Evolutionary conservation across 1,140 invertebrate species (phyloP).

Genomic region (Phymastichus coffea): DNA sequence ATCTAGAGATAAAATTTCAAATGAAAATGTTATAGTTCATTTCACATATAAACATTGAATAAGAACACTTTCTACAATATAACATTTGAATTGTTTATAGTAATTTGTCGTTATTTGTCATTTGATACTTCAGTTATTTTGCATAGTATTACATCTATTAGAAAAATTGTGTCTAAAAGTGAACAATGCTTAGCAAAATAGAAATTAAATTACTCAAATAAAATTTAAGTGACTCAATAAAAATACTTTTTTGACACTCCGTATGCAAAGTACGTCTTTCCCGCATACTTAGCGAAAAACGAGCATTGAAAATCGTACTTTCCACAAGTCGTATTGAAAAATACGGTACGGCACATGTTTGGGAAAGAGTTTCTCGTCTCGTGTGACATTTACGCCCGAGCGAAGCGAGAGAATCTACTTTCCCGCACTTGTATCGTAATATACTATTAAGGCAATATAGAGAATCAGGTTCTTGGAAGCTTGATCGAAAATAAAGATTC

Average conservation of each 20-base stretch:
- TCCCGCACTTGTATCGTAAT: no score
- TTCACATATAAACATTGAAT: no score
- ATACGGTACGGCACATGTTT: no score
- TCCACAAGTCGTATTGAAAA: no score
- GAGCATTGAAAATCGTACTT: no score
- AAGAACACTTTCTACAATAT: background rate
- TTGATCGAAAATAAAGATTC: background rate
- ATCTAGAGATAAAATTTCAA: conserved; percentile 11
- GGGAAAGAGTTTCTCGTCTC: no score
- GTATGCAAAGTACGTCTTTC: no score
- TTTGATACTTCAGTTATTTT: background rate
- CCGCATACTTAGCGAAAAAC: no score
- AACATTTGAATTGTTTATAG: background rate
- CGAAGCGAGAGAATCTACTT: no score
- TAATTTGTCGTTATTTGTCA: conserved; percentile 12
- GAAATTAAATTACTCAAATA: background rate
- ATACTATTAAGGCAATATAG: background rate
- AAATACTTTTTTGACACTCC: background rate
- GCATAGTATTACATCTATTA: conserved; percentile 2
- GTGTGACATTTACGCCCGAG: no score
- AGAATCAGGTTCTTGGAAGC: conserved; percentile 12
- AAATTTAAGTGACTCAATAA: background rate
- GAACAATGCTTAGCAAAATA: background rate
- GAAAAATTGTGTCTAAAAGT: background rate
- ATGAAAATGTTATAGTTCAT: no score